phyloP scores from a whole-genome alignment of 2,888 invertebrate species.

The Petrophora chlorosata region DNA sequence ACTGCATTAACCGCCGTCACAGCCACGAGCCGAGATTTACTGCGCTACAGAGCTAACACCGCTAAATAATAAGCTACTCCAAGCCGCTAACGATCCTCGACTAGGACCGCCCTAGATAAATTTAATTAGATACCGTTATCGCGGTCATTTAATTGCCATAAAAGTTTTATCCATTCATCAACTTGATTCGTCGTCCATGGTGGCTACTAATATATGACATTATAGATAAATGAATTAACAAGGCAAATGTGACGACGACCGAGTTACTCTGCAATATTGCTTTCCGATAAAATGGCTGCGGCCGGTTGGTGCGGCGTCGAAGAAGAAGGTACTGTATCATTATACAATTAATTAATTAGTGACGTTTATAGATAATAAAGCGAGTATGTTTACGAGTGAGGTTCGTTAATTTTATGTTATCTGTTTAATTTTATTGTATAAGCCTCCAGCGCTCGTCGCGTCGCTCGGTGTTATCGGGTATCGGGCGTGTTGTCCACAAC shows the following conservation, averaged over 20 bases:
- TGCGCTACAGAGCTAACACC: constrained; percentile 56
- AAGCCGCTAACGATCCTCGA: constrained; percentile 35
- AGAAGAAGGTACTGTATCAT: constrained; percentile 73
- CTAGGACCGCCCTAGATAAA: constrained; percentile 14
- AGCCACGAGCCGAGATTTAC: constrained; percentile 64
- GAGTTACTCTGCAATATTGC: constrained; percentile 59
- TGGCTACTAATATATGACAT: constrained; percentile 47
- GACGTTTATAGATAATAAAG: constrained; percentile 81
- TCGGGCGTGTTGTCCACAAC: constrained; percentile 45
- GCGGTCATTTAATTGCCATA: constrained; percentile 21
- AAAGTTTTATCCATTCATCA: constrained; percentile 40
- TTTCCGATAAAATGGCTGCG: constrained; percentile 45
- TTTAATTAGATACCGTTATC: constrained; percentile 23
- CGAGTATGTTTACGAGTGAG: constrained; percentile 74
- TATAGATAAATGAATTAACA: constrained; percentile 53
- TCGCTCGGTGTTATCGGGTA: constrained; percentile 46
- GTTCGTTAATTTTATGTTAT: constrained; percentile 79
- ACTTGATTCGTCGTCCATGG: constrained; percentile 47
- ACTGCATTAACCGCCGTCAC: constrained; percentile 75
- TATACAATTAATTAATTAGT: constrained; percentile 81
- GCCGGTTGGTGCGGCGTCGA: constrained; percentile 47
- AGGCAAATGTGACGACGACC: constrained; percentile 60
- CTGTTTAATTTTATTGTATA: constrained; percentile 67
- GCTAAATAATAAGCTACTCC: constrained; percentile 41
- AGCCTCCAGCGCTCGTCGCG: constrained; percentile 57